Percentiles rank a stretch among this genome's conserved stretches.
Evolutionary conservation across 2,113 vertebrate genomes (phyloP).

Genomic region (human): GRCh38 chr17:53211001-53211500

Average conservation of each 20-base stretch:
- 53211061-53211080: background rate
- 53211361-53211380: accelerated
- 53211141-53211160: background rate
- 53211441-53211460: background rate
- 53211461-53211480: background rate
- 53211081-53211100: background rate
- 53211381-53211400: background rate
- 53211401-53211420: background rate
- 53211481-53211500: background rate
- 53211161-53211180: background rate
- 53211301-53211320: background rate
- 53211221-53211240: background rate
- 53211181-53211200: background rate
- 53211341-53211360: background rate
- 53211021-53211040: background rate
- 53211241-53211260: background rate
- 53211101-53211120: background rate
- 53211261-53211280: background rate
- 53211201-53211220: background rate
- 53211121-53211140: background rate
- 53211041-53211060: accelerated
- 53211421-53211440: background rate
- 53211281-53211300: background rate
- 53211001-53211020: background rate
- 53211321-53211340: background rate